These are phyloP conservation scores for Lamellibrachia luymesi DNA, from an alignment of 1,140 invertebrate genomes.

Conservation along the genomic window DNA sequence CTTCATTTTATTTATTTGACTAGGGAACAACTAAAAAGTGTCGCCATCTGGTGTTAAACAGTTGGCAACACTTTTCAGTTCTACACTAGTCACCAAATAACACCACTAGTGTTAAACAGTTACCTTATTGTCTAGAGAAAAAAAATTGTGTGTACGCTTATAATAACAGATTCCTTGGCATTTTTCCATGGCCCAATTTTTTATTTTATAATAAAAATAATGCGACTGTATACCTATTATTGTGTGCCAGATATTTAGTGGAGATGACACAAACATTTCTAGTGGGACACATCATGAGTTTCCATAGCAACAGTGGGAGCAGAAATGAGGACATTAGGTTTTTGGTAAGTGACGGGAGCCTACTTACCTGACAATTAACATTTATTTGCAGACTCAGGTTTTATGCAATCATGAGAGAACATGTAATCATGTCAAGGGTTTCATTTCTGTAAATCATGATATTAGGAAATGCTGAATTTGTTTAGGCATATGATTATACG, in stretches of 20 bases:
- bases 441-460: neutral
- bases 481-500: neutral
- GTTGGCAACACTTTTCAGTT: too few relatives aligned
- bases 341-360: neutral
- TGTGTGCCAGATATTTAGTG: neutral
- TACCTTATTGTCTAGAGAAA: too few relatives aligned
- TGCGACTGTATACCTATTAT: neutral
- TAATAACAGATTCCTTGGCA: too few relatives aligned
- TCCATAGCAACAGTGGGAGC: neutral
- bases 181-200: too few relatives aligned
- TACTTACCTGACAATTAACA: neutral
- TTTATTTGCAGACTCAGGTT: neutral
- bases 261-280: neutral
- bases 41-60: too few relatives aligned
- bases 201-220: neutral
- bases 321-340: neutral
- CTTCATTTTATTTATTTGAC: too few relatives aligned
- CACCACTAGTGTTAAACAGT: too few relatives aligned
- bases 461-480: neutral
- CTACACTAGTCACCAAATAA: too few relatives aligned
- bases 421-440: neutral
- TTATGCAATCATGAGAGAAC: neutral
- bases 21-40: too few relatives aligned
- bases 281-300: neutral
- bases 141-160: too few relatives aligned